phyloP scores from a whole-genome alignment of 2,888 invertebrate genomes.

The Notocelia uddmanniana region DNA sequence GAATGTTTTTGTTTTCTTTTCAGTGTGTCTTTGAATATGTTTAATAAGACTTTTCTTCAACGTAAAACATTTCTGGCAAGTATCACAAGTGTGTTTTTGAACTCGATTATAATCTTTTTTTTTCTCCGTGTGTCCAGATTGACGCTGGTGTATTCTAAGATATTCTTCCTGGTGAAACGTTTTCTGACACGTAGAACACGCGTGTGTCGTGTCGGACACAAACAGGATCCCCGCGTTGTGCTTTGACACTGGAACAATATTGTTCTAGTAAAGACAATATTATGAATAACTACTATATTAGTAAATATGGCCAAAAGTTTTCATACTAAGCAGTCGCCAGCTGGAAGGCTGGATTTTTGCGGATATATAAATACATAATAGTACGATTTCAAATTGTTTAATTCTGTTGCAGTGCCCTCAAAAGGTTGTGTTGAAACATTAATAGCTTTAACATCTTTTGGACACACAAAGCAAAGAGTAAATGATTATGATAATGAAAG shows the following conservation, averaged over 20 bases:
- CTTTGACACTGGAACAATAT: neutral
- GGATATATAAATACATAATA: too few species aligned
- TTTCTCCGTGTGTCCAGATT: neutral
- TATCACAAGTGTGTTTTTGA: neutral
- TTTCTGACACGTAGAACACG: neutral
- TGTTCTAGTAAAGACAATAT: too few species aligned
- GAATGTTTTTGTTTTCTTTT: neutral
- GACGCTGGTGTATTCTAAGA: neutral
- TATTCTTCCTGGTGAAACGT: neutral
- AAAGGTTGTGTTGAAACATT: too few species aligned
- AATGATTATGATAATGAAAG: too few species aligned
- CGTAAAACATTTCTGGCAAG: neutral
- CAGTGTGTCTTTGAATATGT: conserved; percentile 9
- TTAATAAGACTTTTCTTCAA: neutral
- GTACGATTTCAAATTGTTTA: too few species aligned
- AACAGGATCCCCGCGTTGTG: neutral
- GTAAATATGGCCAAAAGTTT: too few species aligned
- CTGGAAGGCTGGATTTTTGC: too few species aligned
- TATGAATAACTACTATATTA: neutral
- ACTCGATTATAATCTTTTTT: neutral
- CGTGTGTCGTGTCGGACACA: neutral
- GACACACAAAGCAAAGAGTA: too few species aligned
- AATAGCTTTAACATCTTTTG: too few species aligned
- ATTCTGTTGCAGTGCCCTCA: too few species aligned
- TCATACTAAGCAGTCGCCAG: too few species aligned